Evolutionary conservation across 2,113 vertebrate species (phyloP).

Genomic region (Lucifuga dentata): DNA sequence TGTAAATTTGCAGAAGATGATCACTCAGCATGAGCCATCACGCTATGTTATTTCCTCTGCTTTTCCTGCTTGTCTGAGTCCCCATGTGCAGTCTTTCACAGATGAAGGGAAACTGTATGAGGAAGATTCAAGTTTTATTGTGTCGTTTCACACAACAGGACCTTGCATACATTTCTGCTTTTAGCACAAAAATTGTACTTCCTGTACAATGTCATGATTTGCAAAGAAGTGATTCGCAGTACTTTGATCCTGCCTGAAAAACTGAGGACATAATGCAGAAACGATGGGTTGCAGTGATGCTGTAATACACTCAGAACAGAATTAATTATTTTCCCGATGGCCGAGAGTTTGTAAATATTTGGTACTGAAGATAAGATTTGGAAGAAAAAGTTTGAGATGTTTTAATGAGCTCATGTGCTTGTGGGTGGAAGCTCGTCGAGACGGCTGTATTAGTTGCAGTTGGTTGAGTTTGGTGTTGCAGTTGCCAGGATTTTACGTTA

Average conservation of each 20-base stretch:
- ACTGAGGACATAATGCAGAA: too few relatives aligned
- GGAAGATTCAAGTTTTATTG: too few relatives aligned
- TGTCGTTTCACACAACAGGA: too few relatives aligned
- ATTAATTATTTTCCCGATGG: slow-evolving; percentile 25
- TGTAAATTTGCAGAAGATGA: slow-evolving; percentile 31
- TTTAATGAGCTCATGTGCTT: neutral
- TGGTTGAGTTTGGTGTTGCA: too few relatives aligned
- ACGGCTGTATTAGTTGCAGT: neutral
- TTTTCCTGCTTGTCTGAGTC: slow-evolving; percentile 14
- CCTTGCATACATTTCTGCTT: too few relatives aligned
- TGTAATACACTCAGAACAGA: slow-evolving; percentile 2
- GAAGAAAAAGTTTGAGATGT: slow-evolving; percentile 14
- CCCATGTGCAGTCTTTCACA: too few relatives aligned
- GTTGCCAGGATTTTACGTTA: too few relatives aligned
- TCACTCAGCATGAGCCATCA: slow-evolving; percentile 34
- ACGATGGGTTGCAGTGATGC: neutral
- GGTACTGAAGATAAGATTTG: slow-evolving; percentile 6
- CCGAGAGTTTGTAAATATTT: slow-evolving; percentile 21
- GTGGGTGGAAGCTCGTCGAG: neutral
- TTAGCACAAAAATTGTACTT: too few relatives aligned
- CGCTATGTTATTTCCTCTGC: slow-evolving; percentile 16
- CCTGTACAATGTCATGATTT: too few relatives aligned
- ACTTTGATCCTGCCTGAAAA: too few relatives aligned
- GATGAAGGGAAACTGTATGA: too few relatives aligned
- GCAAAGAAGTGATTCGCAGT: too few relatives aligned